Base-by-base conservation (phyloP, 1,140 invertebrate species). In the Delia radicum region DNA sequence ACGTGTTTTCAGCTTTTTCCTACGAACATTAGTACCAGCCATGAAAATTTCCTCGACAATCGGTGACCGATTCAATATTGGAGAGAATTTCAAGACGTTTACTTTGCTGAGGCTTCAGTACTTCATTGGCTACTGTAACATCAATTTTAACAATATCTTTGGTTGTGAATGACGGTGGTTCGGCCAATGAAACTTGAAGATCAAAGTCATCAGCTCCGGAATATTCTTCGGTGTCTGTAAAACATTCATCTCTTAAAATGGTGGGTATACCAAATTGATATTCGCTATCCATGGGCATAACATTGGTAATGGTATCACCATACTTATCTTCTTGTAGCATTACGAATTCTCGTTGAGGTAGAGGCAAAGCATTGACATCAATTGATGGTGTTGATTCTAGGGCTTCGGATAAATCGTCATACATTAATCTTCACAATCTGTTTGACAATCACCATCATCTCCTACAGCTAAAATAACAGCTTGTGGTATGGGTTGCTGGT, bases 1-100 rank as follows among this genome's bases (percentile, higher is more conserved):
- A 46, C 84, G 80, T 12, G 82, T 80, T 78, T 85, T 85, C 3
- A 85, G 28, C 77, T 85, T 85, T 75, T 85, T 85, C 73, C 82
- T 80, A 63, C 84, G 81, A 3, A 82, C 77, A 69, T 84, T 83
- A 4, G 82, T 84, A 8, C 79, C 82, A 10, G 81, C 80, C 24
- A 88, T 75, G 74, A 86, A 82, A 31, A 89, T 80, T 69, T 89
- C 89, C 80, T 90, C 89, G 1, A 88, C 88, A 78, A n/a, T 89
- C 89, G 18, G 88, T 89, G 0, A 87, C 74, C 0, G 86, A 84
- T 73, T 87, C 86, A 3, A 80, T 80, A 75, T 82, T 83, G 0
- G 77, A 78, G 0, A 78, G 79, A 3, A 85, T 79, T 18, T 85
- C 84, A 2, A 80, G 69, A 2, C 82, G 78, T 74, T 84, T 85